Evolutionary conservation across 1,140 invertebrate genomes (phyloP), one percentile per base, ranked within the genome.

Genomic region (Drosophila tsacasi): DNA sequence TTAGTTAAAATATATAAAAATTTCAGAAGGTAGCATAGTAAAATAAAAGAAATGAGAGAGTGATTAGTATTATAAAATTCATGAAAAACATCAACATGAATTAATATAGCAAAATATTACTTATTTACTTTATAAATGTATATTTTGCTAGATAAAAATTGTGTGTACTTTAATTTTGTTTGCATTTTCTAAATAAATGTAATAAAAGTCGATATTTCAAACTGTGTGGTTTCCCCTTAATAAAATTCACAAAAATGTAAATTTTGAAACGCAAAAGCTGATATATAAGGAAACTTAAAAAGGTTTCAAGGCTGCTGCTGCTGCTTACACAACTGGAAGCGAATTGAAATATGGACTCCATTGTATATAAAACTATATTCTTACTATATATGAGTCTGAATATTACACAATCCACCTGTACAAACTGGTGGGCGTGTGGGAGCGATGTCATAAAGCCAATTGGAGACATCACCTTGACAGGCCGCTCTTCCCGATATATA

Each of bases 401-500:
- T 25, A 60, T 64, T 69, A 64, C 37, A 63, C 77, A 73, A 76
- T 69, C 58, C 81, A 83, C 65, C 72, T 83, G 69, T 67, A 21
- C 17, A 66, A 64, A 69, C 54, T 58, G 47, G 81, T 84, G 82
- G 82, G 81, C 67, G 81, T 46, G 52, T 49, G 57, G 65, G 25
- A 32, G 65, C 65, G 37, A 49, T 66, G 81, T 68, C 52, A 71
- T 74, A 79, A 69, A 80, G 60, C 50, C 71, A 57, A 68, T 73
- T 68, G 63, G 64, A 64, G 62, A 39, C 57, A 77, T 58, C 54
- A 60, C 50, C 50, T 61, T 76, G 76, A 59, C 49, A 73, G 54
- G 40, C 19, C 32, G 50, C 62, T 59, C 79, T 66, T 62, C 65
- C 64, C 75, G 30, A 61, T 61, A 57, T 27, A 76, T 47, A 55